Evolutionary conservation across 2,888 invertebrate species (phyloP), one percentile per base, ranked within the genome.

Genomic region (Azorinus chamasolen): DNA sequence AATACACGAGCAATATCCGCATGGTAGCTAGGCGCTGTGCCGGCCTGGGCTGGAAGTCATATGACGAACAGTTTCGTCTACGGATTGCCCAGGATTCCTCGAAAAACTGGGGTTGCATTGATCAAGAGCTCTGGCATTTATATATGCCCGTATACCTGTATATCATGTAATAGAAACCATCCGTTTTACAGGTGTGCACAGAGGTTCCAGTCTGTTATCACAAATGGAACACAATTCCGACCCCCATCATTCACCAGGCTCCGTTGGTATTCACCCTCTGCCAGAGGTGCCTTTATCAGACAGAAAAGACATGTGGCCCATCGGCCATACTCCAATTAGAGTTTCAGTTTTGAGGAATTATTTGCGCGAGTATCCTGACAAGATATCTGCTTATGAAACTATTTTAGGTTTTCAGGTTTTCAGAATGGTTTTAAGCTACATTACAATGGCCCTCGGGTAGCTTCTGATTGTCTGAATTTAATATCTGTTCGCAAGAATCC

Each of bases 401-500:
- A 8, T 10, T 5, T 16, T 37, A n/a, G n/a, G n/a, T n/a, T n/a
- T n/a, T n/a, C n/a, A 1, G 55, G 57, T 12, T 73, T 73, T 50
- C 32, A 14, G 2, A 16, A 66, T 22, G 73, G 66, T 54, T 73
- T 66, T 50, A 3, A 41, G 6, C 6, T 61, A 12, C 18, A 32
- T 18, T 65, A 20, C 50, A 10, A 14, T 27, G 66, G 62, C 12
- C 22, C 22, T 5, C 20, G 37, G 5, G 16, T n/a, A 25, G 2
- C 14, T 6, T 24, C 16, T 6, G 24, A 43, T 25, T 46, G 14
- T 41, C 57, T 41, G 18, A 71, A 76, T 57, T 22, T 65, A 18
- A 53, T 57, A 48, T 61, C 58, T 48, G 64, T 50, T 12, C 2
- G n/a, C 10, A 12, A 50, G 18, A 62, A 64, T 48, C 50, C 48